Evolutionary conservation across 2,797 vertebrate genomes (phyloP).

Genomic region (Chaetodon trifasciatus): DNA sequence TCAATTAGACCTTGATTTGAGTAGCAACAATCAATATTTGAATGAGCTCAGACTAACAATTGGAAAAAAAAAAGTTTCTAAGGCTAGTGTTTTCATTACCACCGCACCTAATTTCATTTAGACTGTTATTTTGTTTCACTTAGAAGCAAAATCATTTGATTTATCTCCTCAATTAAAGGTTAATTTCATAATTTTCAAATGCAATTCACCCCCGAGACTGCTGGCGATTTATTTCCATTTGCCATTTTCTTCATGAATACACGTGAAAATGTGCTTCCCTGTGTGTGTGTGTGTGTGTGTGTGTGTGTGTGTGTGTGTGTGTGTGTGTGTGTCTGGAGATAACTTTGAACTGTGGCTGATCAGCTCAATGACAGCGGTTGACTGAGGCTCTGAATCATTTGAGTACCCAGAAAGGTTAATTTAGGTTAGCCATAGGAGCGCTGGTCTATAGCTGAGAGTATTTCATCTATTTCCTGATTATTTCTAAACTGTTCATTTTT

Average conservation of each 20-base stretch:
- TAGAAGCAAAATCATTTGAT: slow-evolving; percentile 41
- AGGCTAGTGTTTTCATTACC: slow-evolving; percentile 38
- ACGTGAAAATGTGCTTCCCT: not conserved
- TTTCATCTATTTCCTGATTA: slow-evolving; percentile 55
- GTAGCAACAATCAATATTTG: slow-evolving; percentile 19
- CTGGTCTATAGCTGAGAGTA: slow-evolving; percentile 25
- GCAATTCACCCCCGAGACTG: not conserved
- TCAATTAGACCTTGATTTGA: not conserved
- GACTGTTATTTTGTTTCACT: slow-evolving; percentile 43
- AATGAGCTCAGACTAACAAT: slow-evolving; percentile 1
- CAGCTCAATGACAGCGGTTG: not conserved
- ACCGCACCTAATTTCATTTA: slow-evolving; percentile 39
- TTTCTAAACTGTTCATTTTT: slow-evolving; percentile 52
- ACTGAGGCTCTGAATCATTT: slow-evolving; percentile 22
- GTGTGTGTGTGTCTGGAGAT: not conserved
- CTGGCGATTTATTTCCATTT: slow-evolving; percentile 56
- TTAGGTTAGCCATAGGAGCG: slow-evolving; percentile 24
- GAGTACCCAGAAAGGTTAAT: slow-evolving; percentile 30
- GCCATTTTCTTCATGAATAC: slow-evolving; percentile 17
- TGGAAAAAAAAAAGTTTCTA: slow-evolving; percentile 17
- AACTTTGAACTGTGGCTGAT: slow-evolving; percentile 16
- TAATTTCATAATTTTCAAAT: slow-evolving; percentile 43
- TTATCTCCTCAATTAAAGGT: slow-evolving; percentile 55
- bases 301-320: slow-evolving; percentile 16
- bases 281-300: not conserved